phyloP scores from a whole-genome alignment of 2,888 invertebrate genomes.

The Drosophila diplacantha region DNA sequence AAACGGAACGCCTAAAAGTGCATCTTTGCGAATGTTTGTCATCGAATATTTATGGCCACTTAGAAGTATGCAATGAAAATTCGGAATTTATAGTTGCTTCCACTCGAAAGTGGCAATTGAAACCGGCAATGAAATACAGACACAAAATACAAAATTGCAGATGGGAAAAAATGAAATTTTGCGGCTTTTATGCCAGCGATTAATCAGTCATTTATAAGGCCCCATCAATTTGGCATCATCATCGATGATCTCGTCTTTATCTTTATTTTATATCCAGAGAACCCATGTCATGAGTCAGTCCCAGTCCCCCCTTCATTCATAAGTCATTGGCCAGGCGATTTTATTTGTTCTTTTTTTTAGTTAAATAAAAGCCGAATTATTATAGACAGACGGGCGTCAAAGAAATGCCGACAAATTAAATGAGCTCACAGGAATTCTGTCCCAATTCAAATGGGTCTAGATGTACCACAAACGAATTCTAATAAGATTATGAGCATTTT shows the following conservation, averaged over 20 bases:
- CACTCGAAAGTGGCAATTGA: slow-evolving; percentile 20
- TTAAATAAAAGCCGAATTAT: slow-evolving; percentile 33
- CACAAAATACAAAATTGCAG: slow-evolving; percentile 5
- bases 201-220: slow-evolving; percentile 28
- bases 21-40: slow-evolving; percentile 26
- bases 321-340: slow-evolving; percentile 41
- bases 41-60: slow-evolving; percentile 49
- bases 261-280: slow-evolving; percentile 11
- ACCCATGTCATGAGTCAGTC: slow-evolving; percentile 28
- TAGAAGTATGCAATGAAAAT: slow-evolving; percentile 51
- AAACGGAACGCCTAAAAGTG: slow-evolving; percentile 40
- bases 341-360: slow-evolving; percentile 26
- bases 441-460: slow-evolving; percentile 38
- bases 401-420: slow-evolving; percentile 43
- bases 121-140: slow-evolving; percentile 23
- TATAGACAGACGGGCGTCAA: slow-evolving; percentile 61
- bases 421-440: slow-evolving; percentile 21
- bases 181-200: slow-evolving; percentile 12
- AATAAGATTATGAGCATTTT: slow-evolving; percentile 45
- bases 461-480: slow-evolving; percentile 48
- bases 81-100: slow-evolving; percentile 32
- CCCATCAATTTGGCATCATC: slow-evolving; percentile 22
- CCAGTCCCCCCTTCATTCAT: slow-evolving; percentile 4
- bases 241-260: slow-evolving; percentile 24
- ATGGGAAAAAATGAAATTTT: slow-evolving; percentile 2